Evolutionary conservation across 2,113 vertebrate species (phyloP).

Genomic region (Hoplias malabaricus): DNA sequence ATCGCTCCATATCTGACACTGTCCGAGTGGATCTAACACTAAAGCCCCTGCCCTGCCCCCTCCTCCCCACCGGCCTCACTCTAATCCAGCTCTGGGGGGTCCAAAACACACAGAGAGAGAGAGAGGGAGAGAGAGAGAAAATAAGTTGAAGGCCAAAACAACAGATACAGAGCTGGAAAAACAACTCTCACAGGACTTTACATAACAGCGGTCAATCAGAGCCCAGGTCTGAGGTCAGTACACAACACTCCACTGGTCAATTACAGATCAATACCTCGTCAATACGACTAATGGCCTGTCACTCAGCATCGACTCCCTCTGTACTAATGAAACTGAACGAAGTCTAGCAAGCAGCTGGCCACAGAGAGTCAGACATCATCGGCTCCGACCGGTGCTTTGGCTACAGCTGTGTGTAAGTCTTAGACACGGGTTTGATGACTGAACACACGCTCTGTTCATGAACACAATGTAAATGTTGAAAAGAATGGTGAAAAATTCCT

Average conservation of each 20-base stretch:
- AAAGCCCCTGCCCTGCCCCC: background rate
- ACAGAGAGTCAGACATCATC: background rate
- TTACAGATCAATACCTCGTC: conserved; percentile 21
- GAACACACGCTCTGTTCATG: no score
- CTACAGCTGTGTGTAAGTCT: no score
- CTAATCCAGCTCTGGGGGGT: conserved; percentile 13
- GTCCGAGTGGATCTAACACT: background rate
- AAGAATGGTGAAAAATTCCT: no score
- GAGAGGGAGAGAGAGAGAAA: no score
- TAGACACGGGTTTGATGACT: no score
- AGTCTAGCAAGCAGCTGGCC: background rate
- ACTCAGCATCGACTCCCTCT: conserved; percentile 1
- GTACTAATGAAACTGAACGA: conserved; percentile 16
- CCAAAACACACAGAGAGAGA: no score
- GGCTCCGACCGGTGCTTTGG: background rate
- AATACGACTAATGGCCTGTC: conserved; percentile 28
- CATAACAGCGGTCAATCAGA: conserved; percentile 13
- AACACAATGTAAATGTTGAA: no score
- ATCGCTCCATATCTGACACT: background rate
- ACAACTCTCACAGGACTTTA: conserved; percentile 19
- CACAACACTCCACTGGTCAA: background rate
- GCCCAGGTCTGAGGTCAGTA: conserved; percentile 13
- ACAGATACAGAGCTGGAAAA: background rate
- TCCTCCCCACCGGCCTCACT: background rate
- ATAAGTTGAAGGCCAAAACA: background rate